These are phyloP conservation scores for Antigone vipio DNA, from an alignment of 2,113 vertebrate genomes.

Conservation along the genomic window DNA sequence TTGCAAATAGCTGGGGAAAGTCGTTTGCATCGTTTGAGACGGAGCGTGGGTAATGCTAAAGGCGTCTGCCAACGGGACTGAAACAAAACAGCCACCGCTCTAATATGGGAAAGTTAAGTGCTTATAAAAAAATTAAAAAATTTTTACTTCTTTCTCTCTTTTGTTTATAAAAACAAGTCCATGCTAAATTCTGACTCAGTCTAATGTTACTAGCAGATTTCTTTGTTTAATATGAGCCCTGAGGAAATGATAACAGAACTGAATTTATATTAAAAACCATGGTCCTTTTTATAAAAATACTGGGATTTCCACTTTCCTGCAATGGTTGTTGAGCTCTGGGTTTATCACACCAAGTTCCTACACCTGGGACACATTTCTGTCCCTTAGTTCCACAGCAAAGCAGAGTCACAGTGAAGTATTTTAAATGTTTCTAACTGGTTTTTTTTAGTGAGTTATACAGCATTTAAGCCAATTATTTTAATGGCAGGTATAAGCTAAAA, in stretches of 20 bases:
- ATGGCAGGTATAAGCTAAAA: background rate
- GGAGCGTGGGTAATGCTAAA: background rate
- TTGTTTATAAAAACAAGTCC: background rate
- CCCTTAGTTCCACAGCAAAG: background rate
- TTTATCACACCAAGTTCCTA: background rate
- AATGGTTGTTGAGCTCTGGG: background rate
- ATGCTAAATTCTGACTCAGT: background rate
- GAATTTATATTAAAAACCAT: background rate
- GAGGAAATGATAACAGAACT: background rate
- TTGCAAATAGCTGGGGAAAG: background rate
- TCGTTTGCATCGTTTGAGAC: background rate
- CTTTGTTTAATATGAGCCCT: background rate
- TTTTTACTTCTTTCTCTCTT: background rate
- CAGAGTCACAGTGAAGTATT: background rate
- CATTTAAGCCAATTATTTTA: background rate
- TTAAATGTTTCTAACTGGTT: background rate
- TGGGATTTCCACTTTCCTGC: background rate
- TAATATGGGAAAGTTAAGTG: background rate
- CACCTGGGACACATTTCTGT: background rate
- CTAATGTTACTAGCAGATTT: background rate
- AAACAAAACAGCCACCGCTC: background rate
- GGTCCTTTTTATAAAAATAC: background rate
- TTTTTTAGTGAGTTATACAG: background rate
- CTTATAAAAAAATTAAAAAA: background rate
- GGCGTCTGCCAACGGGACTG: background rate